These are phyloP conservation scores for Leguminivora glycinivorella DNA, from an alignment of 1,140 invertebrate species.

Conservation along the genomic window DNA sequence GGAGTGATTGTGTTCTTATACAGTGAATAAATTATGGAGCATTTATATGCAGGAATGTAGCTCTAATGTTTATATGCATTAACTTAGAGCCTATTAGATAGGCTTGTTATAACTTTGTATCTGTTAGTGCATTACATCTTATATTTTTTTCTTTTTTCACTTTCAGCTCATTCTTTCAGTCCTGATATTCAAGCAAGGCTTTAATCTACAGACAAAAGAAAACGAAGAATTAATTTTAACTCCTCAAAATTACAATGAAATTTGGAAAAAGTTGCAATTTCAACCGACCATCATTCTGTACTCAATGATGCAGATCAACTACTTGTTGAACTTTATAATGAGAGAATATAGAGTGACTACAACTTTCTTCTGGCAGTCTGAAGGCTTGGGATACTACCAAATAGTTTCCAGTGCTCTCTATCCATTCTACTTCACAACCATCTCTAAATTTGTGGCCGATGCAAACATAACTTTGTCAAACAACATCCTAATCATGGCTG, in stretches of 20 bases:
- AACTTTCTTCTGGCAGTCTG: slow-evolving; percentile 74
- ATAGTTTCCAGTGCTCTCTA: slow-evolving; percentile 62
- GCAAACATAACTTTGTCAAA: slow-evolving; percentile 49
- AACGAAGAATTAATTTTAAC: slow-evolving; percentile 39
- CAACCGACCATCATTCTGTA: slow-evolving; percentile 60
- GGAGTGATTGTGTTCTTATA: background rate
- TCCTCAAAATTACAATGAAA: slow-evolving; percentile 47
- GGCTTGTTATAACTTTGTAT: background rate
- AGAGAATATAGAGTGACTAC: slow-evolving; percentile 61
- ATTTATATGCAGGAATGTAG: slow-evolving; percentile 26
- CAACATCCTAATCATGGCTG: slow-evolving; percentile 57
- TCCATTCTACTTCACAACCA: slow-evolving; percentile 65
- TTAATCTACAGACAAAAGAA: slow-evolving; percentile 45
- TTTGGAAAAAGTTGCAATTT: slow-evolving; percentile 48
- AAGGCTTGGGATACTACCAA: slow-evolving; percentile 69
- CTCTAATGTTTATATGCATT: background rate
- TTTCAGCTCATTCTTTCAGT: slow-evolving; percentile 66
- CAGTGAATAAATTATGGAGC: background rate
- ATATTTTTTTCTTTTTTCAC: slow-evolving; percentile 34
- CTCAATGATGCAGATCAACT: slow-evolving; percentile 64
- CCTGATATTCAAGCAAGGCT: slow-evolving; percentile 55
- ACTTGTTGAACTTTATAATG: slow-evolving; percentile 59
- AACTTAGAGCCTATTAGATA: background rate
- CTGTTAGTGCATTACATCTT: background rate
- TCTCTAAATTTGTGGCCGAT: slow-evolving; percentile 67